Base-by-base conservation (phyloP, 2,888 invertebrate genomes). In the Tortricodes alternella region DNA sequence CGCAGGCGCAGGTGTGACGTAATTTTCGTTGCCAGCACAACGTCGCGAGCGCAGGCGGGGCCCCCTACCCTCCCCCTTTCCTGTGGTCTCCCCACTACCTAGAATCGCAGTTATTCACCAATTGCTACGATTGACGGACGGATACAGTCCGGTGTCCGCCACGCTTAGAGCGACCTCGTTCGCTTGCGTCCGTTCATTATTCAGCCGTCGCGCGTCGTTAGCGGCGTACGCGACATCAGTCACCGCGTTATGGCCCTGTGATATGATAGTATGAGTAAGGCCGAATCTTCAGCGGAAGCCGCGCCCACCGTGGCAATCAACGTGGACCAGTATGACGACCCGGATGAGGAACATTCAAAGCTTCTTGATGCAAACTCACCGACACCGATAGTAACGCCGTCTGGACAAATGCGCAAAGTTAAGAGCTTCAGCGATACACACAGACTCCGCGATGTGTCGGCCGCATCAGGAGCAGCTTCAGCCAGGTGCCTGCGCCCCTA, bases 11-110 rank as follows among this genome's bases (percentile, higher is more conserved):
- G 56, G 38, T 27, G 35, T 55, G 55, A 55, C 56, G 56, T 56
- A 50, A 56, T 50, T 50, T 49, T 76, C 71, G 88, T 70, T 89
- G 93, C 94, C 73, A 92, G 94, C 69, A 95, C 96, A 62, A 15
- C 44, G 43, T 37, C 49, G 44, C 56, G 44, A 32, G 96, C 97
- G 76, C 92, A 96, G 80, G 84, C 80, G 85, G 96, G 96, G 71
- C 96, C 96, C 92, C 96, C 96, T 62, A 94, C 96, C 71, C 96
- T 95, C 91, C 96, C 97, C 90, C 96, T 96, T 96, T 78, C 80
- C 76, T 76, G 78, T 73, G 60, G 65, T 69, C 73, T 74, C 74
- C 81, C 85, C 87, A 68, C 74, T 73, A 83, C 72, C 73, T 73
- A 74, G 76, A 81, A 76, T 84, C 85, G 79, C 78, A 84, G 75